Evolutionary conservation across 2,797 vertebrate genomes (phyloP).

Genomic region (Agapornis canus): DNA sequence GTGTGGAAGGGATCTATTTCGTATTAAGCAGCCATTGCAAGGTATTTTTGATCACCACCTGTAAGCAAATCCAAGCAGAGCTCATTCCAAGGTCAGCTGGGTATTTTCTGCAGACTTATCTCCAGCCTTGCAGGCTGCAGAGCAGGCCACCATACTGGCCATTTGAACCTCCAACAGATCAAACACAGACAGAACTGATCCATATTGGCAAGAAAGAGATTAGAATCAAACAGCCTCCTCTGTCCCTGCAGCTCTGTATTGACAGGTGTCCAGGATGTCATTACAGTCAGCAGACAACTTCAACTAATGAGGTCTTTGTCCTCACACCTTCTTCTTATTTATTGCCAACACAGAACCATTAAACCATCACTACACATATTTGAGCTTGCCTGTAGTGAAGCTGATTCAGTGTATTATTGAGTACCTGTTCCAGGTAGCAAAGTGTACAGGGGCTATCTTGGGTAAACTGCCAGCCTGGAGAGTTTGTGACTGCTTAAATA

Average conservation of each 20-base stretch:
- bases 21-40: background rate
- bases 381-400: background rate
- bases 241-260: background rate
- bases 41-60: conserved; percentile 39
- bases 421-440: background rate
- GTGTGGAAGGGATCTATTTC: conserved; percentile 45
- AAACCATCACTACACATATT: background rate
- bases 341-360: background rate
- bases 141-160: background rate
- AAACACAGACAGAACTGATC: conserved; percentile 39
- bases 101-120: conserved; percentile 63
- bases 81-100: conserved; percentile 68
- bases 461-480: background rate
- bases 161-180: conserved; percentile 26
- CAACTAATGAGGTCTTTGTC: conserved; percentile 15
- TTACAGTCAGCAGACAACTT: background rate
- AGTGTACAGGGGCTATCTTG: background rate
- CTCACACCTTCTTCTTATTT: background rate
- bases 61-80: conserved; percentile 37
- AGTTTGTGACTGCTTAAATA: background rate
- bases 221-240: conserved; percentile 48
- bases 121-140: conserved; percentile 14
- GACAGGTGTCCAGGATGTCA: conserved; percentile 56
- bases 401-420: background rate
- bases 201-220: conserved; percentile 43